These are phyloP conservation scores for Lucifuga dentata DNA, from an alignment of 2,113 vertebrate genomes.

Conservation along the genomic window DNA sequence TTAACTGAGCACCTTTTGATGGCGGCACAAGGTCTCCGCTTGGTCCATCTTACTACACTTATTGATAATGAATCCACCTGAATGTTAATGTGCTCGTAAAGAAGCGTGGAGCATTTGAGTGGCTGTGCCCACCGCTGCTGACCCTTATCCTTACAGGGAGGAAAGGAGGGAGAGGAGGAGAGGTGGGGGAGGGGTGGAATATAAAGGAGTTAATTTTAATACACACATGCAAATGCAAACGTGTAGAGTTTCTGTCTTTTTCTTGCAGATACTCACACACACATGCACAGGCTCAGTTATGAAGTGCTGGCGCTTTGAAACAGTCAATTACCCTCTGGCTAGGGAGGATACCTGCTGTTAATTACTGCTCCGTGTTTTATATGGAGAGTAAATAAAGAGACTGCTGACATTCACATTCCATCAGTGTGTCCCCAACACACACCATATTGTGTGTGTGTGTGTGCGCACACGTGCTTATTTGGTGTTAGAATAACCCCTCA, in stretches of 20 bases:
- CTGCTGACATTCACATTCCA: conserved; percentile 99
- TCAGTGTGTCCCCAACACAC: conserved; percentile 90
- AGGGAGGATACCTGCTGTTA: conserved; percentile 85
- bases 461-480: conserved; percentile 63
- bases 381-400: conserved; percentile 98
- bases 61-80: conserved; percentile 96
- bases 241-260: conserved; percentile 33
- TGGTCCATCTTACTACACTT: conserved; percentile 85
- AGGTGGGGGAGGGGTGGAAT: conserved; percentile 54
- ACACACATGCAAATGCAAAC: conserved; percentile 72
- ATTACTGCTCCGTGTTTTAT: conserved; percentile 85
- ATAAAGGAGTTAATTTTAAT: conserved; percentile 92
- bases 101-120: conserved; percentile 92
- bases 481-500: conserved; percentile 69
- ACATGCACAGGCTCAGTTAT: conserved; percentile 69
- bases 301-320: conserved; percentile 84
- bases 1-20: conserved; percentile 64
- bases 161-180: conserved; percentile 49
- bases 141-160: conserved; percentile 90
- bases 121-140: conserved; percentile 91
- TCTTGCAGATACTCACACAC: conserved; percentile 35
- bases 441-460: conserved; percentile 63
- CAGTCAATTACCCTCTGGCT: conserved; percentile 95
- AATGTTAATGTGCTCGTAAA: conserved; percentile 95
- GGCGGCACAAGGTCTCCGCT: conserved; percentile 68